These are phyloP conservation scores for Drosophila anceps DNA, from an alignment of 2,888 invertebrate genomes.

Conservation along the genomic window DNA sequence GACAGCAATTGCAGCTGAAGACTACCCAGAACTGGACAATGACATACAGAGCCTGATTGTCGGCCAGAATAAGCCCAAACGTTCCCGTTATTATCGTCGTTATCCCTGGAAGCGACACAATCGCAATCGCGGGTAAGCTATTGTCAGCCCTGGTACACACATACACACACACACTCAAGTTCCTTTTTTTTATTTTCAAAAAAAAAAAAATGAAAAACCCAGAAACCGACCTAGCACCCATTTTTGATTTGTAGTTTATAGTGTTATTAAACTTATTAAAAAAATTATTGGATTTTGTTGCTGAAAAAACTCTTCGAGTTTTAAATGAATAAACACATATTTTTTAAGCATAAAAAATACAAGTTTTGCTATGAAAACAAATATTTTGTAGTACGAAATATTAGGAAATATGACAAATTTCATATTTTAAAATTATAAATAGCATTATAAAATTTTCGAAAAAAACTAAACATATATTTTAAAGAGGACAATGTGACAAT, in stretches of 20 bases:
- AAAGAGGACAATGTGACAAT: background rate
- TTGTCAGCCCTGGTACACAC: background rate
- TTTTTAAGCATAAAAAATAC: too few relatives aligned
- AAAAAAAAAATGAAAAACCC: background rate
- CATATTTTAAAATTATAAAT: too few relatives aligned
- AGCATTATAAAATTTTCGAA: too few relatives aligned
- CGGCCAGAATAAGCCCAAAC: conserved; percentile 83
- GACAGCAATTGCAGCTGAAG: conserved; percentile 36
- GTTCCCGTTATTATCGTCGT: conserved; percentile 87
- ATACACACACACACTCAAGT: background rate
- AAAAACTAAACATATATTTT: too few relatives aligned
- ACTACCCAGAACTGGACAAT: conserved; percentile 61
- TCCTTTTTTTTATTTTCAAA: conserved; percentile 17
- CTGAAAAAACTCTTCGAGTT: conserved; percentile 23
- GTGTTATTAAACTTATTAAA: conserved; percentile 16
- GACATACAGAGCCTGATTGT: conserved; percentile 47
- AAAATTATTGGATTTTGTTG: conserved; percentile 18
- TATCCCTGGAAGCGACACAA: conserved; percentile 89
- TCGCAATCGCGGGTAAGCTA: conserved; percentile 84
- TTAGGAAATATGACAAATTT: too few relatives aligned
- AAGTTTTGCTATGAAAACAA: too few relatives aligned
- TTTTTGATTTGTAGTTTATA: conserved; percentile 52
- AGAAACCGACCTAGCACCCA: conserved; percentile 6
- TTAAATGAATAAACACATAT: background rate
- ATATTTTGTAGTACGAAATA: too few relatives aligned